Evolutionary conservation across 2,797 vertebrate species (phyloP).

Genomic region (Propithecus deckenii): DNA sequence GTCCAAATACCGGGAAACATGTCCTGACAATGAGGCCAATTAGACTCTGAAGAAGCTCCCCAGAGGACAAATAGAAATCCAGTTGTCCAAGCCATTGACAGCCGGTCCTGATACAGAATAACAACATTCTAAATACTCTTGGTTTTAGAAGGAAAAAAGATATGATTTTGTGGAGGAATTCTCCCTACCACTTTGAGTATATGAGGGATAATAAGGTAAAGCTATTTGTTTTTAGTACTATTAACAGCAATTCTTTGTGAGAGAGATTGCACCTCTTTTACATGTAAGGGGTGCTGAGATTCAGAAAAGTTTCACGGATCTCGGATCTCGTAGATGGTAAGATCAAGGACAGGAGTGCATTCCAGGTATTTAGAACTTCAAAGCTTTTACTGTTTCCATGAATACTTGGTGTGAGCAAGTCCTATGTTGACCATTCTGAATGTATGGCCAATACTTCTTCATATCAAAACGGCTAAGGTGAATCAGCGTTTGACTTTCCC

Average conservation of each 20-base stretch:
- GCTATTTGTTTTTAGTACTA: not conserved
- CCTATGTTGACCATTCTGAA: not conserved
- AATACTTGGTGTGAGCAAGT: not conserved
- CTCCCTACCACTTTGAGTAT: not conserved
- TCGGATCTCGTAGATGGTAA: not conserved
- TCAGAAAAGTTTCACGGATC: not conserved
- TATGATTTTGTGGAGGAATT: not conserved
- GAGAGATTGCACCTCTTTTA: not conserved
- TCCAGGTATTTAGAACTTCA: not conserved
- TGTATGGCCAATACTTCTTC: not conserved
- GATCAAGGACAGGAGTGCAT: not conserved
- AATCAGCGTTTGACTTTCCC: not conserved
- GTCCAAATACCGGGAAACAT: slow-evolving; percentile 21
- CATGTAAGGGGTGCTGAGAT: not conserved
- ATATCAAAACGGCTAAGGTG: not conserved
- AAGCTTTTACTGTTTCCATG: not conserved
- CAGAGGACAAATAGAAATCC: slow-evolving; percentile 40
- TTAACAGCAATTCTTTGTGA: not conserved
- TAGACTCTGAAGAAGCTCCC: slow-evolving; percentile 34
- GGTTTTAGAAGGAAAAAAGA: not conserved
- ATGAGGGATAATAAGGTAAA: not conserved
- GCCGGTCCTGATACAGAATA: slow-evolving; percentile 48
- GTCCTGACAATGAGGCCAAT: slow-evolving; percentile 51
- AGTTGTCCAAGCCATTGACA: slow-evolving; percentile 53
- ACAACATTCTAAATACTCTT: not conserved